Conservation (phyloP, 1,140 invertebrate species). For the Chironomus tepperi region DNA sequence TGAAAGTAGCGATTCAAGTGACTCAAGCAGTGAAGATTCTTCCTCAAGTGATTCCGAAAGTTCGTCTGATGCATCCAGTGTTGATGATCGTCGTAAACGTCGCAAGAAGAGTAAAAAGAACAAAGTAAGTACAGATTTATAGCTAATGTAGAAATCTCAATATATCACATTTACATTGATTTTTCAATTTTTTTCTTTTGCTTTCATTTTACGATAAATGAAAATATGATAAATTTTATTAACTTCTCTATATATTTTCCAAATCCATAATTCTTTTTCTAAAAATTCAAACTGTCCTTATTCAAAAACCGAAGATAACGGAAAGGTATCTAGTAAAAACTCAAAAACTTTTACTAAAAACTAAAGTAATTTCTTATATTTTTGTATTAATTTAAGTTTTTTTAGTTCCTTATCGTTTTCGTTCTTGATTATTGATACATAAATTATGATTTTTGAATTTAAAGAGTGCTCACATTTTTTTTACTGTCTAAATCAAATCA, state of each 20-base stretch:
- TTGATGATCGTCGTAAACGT: slow-evolving; percentile 37
- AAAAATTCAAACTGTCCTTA: slow-evolving; percentile 21
- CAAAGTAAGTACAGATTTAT: slow-evolving; percentile 42
- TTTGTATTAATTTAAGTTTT: slow-evolving; percentile 9
- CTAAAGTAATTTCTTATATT: neutral
- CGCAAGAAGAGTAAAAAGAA: slow-evolving; percentile 45
- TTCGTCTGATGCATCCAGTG: slow-evolving; percentile 40
- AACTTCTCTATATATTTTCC: slow-evolving; percentile 12
- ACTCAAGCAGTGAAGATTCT: slow-evolving; percentile 35
- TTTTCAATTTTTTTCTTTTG: slow-evolving; percentile 9
- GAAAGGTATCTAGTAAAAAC: slow-evolving; percentile 16
- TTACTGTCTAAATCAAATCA: no score
- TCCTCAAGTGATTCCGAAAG: slow-evolving; percentile 35
- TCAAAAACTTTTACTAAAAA: slow-evolving; percentile 15
- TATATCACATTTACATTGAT: slow-evolving; percentile 1
- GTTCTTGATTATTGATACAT: no score
- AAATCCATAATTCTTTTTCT: slow-evolving; percentile 14
- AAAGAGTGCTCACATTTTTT: no score
- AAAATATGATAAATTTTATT: slow-evolving; percentile 15
- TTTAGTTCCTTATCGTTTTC: neutral
- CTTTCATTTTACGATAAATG: slow-evolving; percentile 9
- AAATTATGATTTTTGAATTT: no score
- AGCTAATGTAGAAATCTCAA: neutral
- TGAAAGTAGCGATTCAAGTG: slow-evolving; percentile 20
- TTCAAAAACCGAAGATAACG: slow-evolving; percentile 22